Evolutionary conservation across 2,113 vertebrate genomes (phyloP), one percentile per base, ranked within the genome.

Genomic region (Osmerus mordax): DNA sequence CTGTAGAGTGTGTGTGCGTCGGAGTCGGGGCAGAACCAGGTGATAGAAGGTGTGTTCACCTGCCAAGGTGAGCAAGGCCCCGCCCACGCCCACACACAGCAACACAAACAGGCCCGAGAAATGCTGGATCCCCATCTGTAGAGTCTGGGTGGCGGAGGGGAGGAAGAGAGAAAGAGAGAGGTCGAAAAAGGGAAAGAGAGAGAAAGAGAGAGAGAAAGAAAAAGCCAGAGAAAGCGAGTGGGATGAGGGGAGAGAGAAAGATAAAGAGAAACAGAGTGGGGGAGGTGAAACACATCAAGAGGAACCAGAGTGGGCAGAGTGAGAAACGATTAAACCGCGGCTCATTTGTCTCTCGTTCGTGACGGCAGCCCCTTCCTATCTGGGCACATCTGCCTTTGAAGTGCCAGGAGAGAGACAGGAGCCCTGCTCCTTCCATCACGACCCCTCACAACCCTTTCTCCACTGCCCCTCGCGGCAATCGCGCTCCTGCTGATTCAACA

Each of bases 51-150:
- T 67, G 73, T 95, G 95, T 71, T 98, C 95, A 0, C 95, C 94
- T 69, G 95, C 86, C 2, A 94, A 91, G 78, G 94, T 95, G 84
- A 98, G 93, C 77, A 98, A 81, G 0, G 96, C 94, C 4, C 95
- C 94, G 2, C 92, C 91, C n/a, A 98, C 92, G 4, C 96, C 96
- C n/a, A 97, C 90, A 75, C 96, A 96, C 19, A 98, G 91, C 71
- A 98, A 90, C 81, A 97, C 94, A 0, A 97, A 98, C 19, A 97
- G 93, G 11, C 96, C 96, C 0, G 96, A 97, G 84, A 98, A 96
- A 82, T 98, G 96, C 87, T 94, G 93, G 87, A 97, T 93, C 9
- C 96, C 94, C 96, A 98, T 96, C 88, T 97, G 96, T 4, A 97
- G 90, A 2, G 95, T 97, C 96, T 98, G 87, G 0, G 18, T 16